Conservation (phyloP, 1,140 invertebrate genomes). For the Agraylea sexmaculata region DNA sequence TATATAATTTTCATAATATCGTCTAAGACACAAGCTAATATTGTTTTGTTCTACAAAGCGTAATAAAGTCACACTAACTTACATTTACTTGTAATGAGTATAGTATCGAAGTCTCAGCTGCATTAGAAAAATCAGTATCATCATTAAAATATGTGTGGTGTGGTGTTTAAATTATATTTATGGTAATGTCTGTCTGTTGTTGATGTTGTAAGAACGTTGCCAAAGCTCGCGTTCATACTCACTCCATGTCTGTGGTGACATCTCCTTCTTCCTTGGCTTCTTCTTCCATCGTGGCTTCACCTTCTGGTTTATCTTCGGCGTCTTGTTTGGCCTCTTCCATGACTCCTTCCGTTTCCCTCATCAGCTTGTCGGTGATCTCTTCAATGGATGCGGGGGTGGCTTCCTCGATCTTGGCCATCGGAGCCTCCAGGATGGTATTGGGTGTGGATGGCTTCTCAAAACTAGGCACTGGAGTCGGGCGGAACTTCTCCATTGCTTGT, state of each 20-base stretch:
- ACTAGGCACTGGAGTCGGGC: slow-evolving; percentile 19
- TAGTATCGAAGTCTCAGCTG: slow-evolving; percentile 21
- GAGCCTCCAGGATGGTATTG: slow-evolving; percentile 13
- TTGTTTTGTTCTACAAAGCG: slow-evolving; percentile 20
- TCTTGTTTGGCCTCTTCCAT: slow-evolving; percentile 6
- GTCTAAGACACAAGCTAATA: no score
- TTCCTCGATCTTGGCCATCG: slow-evolving; percentile 18
- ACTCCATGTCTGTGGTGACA: slow-evolving; percentile 15
- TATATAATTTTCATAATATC: background rate
- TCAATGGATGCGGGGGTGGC: slow-evolving; percentile 11
- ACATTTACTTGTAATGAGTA: no score
- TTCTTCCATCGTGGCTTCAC: background rate
- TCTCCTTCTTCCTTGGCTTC: background rate
- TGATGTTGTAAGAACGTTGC: slow-evolving; percentile 2
- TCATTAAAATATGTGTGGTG: background rate
- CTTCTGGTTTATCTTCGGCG: slow-evolving; percentile 3
- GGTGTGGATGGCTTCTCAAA: slow-evolving; percentile 20
- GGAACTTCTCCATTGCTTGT: slow-evolving; percentile 12
- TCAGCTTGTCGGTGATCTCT: slow-evolving; percentile 15
- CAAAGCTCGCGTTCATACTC: slow-evolving; percentile 17
- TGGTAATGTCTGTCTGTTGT: background rate
- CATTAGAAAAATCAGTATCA: slow-evolving; percentile 17
- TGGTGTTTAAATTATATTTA: background rate
- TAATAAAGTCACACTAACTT: slow-evolving; percentile 18
- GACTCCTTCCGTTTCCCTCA: slow-evolving; percentile 17